Percentiles rank a stretch among this genome's conserved stretches.
phyloP scores from a whole-genome alignment of 2,888 invertebrate genomes.

The Drosophila prostipennis region DNA sequence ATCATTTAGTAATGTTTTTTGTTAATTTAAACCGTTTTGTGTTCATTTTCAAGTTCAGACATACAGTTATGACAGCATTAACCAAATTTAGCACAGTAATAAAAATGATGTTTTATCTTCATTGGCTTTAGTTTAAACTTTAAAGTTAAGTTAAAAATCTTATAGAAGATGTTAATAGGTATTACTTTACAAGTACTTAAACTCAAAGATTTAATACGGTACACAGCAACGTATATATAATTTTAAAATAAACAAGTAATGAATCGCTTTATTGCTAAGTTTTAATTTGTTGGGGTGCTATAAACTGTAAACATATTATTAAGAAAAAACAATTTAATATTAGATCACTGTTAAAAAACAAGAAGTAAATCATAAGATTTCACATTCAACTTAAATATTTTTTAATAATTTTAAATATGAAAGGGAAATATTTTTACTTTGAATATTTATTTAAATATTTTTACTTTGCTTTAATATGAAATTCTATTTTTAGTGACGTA shows the following conservation, averaged over 20 bases:
- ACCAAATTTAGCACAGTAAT: not conserved
- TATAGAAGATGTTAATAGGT: not conserved
- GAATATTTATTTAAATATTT: too few relatives aligned
- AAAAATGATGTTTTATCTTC: not conserved
- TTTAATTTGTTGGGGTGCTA: not conserved
- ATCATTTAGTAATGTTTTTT: constrained; percentile 10
- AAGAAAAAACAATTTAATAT: not conserved
- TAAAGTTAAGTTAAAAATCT: too few relatives aligned
- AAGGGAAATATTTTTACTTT: too few relatives aligned
- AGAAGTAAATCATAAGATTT: not conserved
- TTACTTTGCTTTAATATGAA: too few relatives aligned
- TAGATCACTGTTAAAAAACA: not conserved
- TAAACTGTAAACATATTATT: not conserved
- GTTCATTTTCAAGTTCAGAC: not conserved
- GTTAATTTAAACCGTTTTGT: not conserved
- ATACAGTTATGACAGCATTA: not conserved
- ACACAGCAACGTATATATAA: not conserved
- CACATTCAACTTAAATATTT: too few relatives aligned
- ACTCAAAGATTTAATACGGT: too few relatives aligned
- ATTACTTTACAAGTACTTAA: not conserved
- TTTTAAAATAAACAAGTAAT: not conserved
- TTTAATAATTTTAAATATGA: too few relatives aligned
- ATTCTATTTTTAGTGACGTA: too few relatives aligned
- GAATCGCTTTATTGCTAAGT: not conserved
- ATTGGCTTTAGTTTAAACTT: too few relatives aligned